Evolutionary conservation across 2,797 vertebrate species (phyloP).

Genomic region (Sus cebifrons): DNA sequence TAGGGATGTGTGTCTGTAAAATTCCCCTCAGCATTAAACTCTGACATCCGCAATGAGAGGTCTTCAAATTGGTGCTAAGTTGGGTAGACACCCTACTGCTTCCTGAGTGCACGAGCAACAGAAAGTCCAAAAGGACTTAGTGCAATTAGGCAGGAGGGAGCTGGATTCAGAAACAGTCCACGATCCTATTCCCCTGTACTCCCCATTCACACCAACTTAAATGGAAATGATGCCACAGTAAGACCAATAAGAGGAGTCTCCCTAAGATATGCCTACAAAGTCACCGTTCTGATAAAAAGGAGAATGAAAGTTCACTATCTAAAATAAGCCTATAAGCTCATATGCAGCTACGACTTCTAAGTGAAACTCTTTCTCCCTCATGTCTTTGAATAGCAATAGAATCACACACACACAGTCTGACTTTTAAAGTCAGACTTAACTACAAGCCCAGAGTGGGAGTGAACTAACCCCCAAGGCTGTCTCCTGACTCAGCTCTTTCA

Average conservation of each 20-base stretch:
- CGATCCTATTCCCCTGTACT: constrained; percentile 81
- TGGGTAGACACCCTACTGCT: constrained; percentile 24
- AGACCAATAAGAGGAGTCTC: constrained; percentile 77
- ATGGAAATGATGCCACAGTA: constrained; percentile 73
- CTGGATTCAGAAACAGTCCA: constrained; percentile 78
- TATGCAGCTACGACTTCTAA: constrained; percentile 70
- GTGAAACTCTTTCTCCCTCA: constrained; percentile 75
- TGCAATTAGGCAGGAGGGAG: constrained; percentile 71
- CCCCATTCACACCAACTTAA: constrained; percentile 71
- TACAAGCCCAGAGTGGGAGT: constrained; percentile 72
- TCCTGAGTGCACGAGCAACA: constrained; percentile 5
- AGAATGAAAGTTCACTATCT: constrained; percentile 8
- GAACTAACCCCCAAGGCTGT: constrained; percentile 76
- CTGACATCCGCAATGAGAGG: not conserved
- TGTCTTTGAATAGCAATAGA: constrained; percentile 83
- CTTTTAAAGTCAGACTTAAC: constrained; percentile 81
- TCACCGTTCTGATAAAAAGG: constrained; percentile 31
- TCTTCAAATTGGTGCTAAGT: constrained; percentile 35
- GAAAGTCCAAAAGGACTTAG: not conserved
- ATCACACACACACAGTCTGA: constrained; percentile 86
- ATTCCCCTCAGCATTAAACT: constrained; percentile 10
- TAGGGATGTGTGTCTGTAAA: constrained; percentile 5
- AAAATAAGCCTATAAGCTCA: constrained; percentile 80
- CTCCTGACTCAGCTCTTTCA: constrained; percentile 39
- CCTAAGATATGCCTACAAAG: constrained; percentile 62